phyloP scores from a whole-genome alignment of 2,888 invertebrate genomes.

The Cantharis lateralis region DNA sequence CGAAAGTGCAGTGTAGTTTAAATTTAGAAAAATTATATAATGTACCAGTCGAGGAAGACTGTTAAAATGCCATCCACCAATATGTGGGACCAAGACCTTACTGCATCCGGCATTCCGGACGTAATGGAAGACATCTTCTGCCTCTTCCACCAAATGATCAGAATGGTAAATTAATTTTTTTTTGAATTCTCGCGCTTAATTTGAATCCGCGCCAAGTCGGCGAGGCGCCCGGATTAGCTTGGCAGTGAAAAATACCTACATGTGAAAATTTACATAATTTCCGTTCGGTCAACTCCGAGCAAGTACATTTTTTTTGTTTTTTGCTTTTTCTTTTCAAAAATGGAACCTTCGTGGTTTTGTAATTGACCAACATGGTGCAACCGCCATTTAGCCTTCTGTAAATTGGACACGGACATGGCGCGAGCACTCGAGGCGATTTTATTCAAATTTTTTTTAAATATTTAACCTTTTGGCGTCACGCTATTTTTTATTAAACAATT shows the following conservation, averaged over 20 bases:
- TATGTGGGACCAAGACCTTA: conserved; percentile 71
- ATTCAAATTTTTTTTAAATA: neutral
- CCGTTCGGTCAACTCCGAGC: neutral
- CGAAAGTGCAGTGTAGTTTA: neutral
- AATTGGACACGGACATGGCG: neutral
- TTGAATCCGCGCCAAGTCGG: neutral
- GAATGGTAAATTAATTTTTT: conserved; percentile 59
- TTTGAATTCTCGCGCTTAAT: neutral
- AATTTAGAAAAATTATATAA: neutral
- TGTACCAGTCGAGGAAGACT: conserved; percentile 7
- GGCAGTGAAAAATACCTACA: neutral
- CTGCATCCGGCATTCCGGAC: conserved; percentile 67
- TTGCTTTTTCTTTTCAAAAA: neutral
- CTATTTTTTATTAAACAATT: neutral
- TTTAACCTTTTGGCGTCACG: neutral
- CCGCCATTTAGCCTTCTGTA: neutral
- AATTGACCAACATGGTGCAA: neutral
- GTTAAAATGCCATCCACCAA: conserved; percentile 46
- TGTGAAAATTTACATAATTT: neutral
- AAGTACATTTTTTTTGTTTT: no score
- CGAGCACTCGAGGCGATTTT: neutral
- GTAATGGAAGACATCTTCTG: conserved; percentile 75
- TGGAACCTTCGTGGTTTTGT: neutral
- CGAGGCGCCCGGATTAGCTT: neutral
- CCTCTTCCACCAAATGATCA: conserved; percentile 70